Evolutionary conservation across 2,797 vertebrate genomes (phyloP).

Genomic region (Cephalopachus bancanus): DNA sequence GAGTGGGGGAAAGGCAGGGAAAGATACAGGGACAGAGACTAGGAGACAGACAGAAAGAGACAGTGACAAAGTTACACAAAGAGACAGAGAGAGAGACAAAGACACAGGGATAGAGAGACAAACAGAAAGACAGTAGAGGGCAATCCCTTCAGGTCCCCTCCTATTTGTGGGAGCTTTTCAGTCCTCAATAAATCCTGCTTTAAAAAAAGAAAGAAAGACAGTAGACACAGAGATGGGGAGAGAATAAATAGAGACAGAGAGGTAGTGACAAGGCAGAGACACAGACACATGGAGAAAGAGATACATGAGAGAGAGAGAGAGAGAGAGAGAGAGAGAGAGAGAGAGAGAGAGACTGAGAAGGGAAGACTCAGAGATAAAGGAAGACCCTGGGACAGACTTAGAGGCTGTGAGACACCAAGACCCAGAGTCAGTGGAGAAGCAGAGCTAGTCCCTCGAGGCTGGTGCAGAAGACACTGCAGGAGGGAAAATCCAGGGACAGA

Average conservation of each 20-base stretch:
- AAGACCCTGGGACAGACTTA: background rate
- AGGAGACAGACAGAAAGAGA: background rate
- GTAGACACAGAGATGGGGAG: background rate
- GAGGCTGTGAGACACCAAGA: background rate
- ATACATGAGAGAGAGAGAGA: background rate
- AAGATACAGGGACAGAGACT: background rate
- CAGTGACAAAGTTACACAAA: background rate
- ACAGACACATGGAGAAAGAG: background rate
- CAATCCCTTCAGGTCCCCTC: too few relatives aligned
- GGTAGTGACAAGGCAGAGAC: background rate
- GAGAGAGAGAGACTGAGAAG: background rate
- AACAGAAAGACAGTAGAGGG: too few relatives aligned
- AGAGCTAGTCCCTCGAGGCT: background rate
- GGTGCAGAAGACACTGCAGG: background rate
- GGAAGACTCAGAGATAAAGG: background rate
- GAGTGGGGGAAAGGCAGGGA: background rate
- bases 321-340: background rate
- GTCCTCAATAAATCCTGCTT: too few relatives aligned
- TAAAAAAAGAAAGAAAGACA: too few relatives aligned
- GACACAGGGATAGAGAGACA: background rate
- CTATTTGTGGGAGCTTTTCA: too few relatives aligned
- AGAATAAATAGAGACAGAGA: background rate
- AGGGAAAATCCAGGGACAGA: background rate
- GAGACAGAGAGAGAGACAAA: background rate
- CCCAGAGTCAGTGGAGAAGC: background rate